Evolutionary conservation across 2,797 vertebrate genomes (phyloP), one percentile per base, ranked within the genome.

Genomic region (Zenarchopterus dispar): DNA sequence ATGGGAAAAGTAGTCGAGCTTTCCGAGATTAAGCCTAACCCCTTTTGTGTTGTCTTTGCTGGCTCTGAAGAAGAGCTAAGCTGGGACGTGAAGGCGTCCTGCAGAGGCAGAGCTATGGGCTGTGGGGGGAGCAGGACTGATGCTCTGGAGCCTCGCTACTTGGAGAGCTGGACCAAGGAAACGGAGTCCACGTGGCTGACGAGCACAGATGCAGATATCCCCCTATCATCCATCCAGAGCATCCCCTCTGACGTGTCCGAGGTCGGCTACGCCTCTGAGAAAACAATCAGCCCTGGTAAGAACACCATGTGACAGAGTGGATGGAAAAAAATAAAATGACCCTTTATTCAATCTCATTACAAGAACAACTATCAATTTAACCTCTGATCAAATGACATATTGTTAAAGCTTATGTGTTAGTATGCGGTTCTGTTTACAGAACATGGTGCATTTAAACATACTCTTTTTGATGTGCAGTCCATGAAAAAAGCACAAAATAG

Each of bases 91-190:
- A 70, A 33, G 49, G 13, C 0, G 19, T 16, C 50, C 61, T 6
- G 54, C 59, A 39, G 49, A 52, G 75, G 48, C 62, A 41, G 68
- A 75, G 78, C 66, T 15, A 95, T 95, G 93, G 94, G 94, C 75
- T 95, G 94, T 21, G 94, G 94, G 41, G 92, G 94, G n/a, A 94
- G 93, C 85, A 89, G 93, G 84, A 94, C 92, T 0, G 93, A 95
- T 1, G 94, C 88, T 42, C 84, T 95, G 80, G 94, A 95, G 82
- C 94, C 94, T 39, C 90, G 92, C 8, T 94, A 94, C 80, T 60
- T 92, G 82, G 94, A 95, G 81, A 94, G 92, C 80, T 95, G 94
- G 94, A 95, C 94, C 56, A 95, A 95, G 70, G 94, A 95, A 73
- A 95, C 94, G 0, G 94, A 95, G 82, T 94, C 93, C 0, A 95